Conservation (phyloP, 53 echinoderm and acorn worm species). For the Glandiceps talaboti region DNA sequence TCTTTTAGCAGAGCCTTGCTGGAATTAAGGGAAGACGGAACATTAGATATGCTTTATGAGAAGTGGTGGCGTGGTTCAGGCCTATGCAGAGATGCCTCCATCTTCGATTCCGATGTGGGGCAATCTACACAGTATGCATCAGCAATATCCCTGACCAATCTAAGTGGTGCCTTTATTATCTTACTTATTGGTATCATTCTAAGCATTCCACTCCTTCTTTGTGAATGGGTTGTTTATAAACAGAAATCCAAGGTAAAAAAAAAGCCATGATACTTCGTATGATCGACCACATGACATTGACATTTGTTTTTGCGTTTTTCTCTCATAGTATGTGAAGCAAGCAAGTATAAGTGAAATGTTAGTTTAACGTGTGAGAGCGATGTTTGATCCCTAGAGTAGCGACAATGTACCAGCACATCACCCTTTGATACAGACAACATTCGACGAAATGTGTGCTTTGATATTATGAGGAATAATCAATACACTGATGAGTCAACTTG, state of each 20-base stretch:
- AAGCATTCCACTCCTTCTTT: background rate
- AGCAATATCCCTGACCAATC: constrained; percentile 73
- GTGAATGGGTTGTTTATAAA: background rate
- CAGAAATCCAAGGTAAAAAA: background rate
- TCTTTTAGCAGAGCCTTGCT: constrained; percentile 49
- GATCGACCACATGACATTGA: too few relatives aligned
- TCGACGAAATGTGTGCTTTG: too few relatives aligned
- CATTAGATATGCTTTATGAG: background rate
- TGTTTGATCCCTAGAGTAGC: too few relatives aligned
- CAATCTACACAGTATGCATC: too few relatives aligned
- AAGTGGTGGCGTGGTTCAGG: background rate
- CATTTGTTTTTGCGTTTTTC: background rate
- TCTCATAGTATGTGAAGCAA: too few relatives aligned
- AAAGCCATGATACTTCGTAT: too few relatives aligned
- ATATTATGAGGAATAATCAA: too few relatives aligned
- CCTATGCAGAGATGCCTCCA: background rate
- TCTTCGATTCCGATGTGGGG: constrained; percentile 22
- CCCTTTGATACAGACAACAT: too few relatives aligned
- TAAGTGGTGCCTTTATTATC: constrained; percentile 70
- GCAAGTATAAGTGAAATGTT: too few relatives aligned
- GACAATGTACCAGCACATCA: too few relatives aligned
- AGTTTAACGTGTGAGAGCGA: too few relatives aligned
- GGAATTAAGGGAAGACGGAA: background rate
- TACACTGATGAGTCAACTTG: too few relatives aligned
- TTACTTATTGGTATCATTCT: constrained; percentile 43